Evolutionary conservation across 2,797 vertebrate genomes (phyloP), one percentile per base, ranked within the genome.

Genomic region (Miichthys miiuy): DNA sequence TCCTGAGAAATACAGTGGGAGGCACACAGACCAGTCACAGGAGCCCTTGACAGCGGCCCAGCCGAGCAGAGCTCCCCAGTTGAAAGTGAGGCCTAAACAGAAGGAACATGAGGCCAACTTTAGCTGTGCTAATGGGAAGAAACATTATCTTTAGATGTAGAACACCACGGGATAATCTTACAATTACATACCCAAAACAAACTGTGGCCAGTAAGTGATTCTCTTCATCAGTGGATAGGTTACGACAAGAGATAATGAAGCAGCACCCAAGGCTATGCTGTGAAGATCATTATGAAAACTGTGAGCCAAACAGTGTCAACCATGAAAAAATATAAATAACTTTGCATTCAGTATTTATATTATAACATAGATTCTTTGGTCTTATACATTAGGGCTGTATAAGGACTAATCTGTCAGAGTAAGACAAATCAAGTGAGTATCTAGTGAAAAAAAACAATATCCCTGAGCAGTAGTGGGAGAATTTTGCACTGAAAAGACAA

Each of bases 181-280:
- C 8, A 12, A 2, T 6, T 56, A 51, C 57, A 88, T 88, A 99
- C 98, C 98, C 84, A 99, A 87, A 64, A 96, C 92, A 21, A 99
- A 79, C 86, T 99, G 98, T 67, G 98, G 98, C 98, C 98, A 99
- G 27, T 98, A 98, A 0, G 97, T 99, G 91, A 99, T 91, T 93
- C 98, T 97, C 92, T 99, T 99, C 98, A 98, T 98, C 75, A 99
- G 91, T 0, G 97, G 98, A 74, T 99, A 99, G 68, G 94, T 96
- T 86, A 97, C 54, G 61, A 99, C 97, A 25, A 99, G 95, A 52
- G 94, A 95, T 54, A 99, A 88, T 0, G 98, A 99, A 3, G 97
- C 93, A 50, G 96, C 96, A 80, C 97, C 97, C 68, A 99, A 94
- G 77, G 93, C 77, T 23, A 99, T 96, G 83, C 98, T 99, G 89